Conservation (phyloP, 1,140 invertebrate genomes). For the Laodelphax striatellus region DNA sequence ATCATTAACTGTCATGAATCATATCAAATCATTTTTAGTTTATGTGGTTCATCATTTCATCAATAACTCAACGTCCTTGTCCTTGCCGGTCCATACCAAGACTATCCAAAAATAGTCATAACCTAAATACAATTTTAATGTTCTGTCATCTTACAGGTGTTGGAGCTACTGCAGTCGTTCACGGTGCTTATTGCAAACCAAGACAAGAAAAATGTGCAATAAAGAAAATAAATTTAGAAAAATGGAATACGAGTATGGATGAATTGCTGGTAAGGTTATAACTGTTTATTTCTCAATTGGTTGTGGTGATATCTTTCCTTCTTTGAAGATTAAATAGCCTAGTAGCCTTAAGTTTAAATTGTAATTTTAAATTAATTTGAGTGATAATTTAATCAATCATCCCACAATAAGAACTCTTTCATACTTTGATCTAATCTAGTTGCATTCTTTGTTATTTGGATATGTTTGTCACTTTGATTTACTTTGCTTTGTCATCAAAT, state of each 20-base stretch:
- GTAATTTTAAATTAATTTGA: too few relatives aligned
- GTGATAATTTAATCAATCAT: too few relatives aligned
- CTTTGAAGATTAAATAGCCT: too few relatives aligned
- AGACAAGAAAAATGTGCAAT: slow-evolving; percentile 95
- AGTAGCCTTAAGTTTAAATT: too few relatives aligned
- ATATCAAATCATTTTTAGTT: too few relatives aligned
- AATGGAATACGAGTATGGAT: slow-evolving; percentile 99
- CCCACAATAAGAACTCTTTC: too few relatives aligned
- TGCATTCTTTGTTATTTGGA: too few relatives aligned
- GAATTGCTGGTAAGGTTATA: slow-evolving; percentile 54
- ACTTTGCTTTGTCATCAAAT: too few relatives aligned
- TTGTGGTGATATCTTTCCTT: background rate
- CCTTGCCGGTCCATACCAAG: background rate
- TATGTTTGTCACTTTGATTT: too few relatives aligned
- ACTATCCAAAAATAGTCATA: slow-evolving; percentile 1
- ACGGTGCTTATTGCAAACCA: slow-evolving; percentile 85
- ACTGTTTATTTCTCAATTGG: background rate
- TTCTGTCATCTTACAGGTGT: slow-evolving; percentile 48
- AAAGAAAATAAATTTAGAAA: slow-evolving; percentile 97
- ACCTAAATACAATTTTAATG: background rate
- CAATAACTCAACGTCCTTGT: background rate
- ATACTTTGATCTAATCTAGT: too few relatives aligned
- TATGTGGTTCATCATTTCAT: too few relatives aligned
- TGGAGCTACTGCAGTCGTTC: slow-evolving; percentile 92
- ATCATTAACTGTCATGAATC: too few relatives aligned